Base-by-base conservation (phyloP, 2,888 invertebrate genomes). In the Brenthis ino region DNA sequence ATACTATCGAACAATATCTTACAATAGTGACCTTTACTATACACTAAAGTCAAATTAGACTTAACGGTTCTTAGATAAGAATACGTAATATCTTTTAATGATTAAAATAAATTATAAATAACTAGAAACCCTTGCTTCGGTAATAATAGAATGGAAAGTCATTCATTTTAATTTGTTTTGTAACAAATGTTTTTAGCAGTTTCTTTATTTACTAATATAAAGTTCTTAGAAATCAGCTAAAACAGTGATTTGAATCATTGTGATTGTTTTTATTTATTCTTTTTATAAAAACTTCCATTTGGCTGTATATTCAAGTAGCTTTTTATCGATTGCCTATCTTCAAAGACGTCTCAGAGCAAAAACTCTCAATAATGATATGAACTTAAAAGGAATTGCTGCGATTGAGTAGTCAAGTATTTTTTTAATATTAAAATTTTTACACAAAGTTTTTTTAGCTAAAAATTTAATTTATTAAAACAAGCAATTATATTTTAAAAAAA, bases 281-380 rank as follows among this genome's bases (percentile, higher is more conserved):
- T 16, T 60, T 28, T 60, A 28, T 3, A n/a, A 50, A 50, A 50
- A 12, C 50, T 28, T 60, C 60, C 50, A n/a, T 60, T 50, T 60
- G 50, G 6, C 60, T 50, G 11, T 33, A 50, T 48, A 60, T 50
- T 60, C 28, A 50, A 60, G 50, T 16, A 16, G 50, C 60, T 60
- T 28, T 14, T 28, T 50, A 60, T 50, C 28, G 6, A 50, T 33
- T 2, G 50, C 60, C 2, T 50, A 60, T 60, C 28, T 60, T 60
- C 50, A 33, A 48, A 60, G 60, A 50, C 50, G 60, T 28, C 50
- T 50, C 50, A 28, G 13, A 28, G 60, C 60, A 60, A 60, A 60
- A 60, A 43, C 43, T 57, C 16, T 54, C 20, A 54, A 8, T 43
- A 50, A n/a, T n/a, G 60, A 50, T 28, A 28, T 50, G 24, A 11